Base-by-base conservation (phyloP, 2,113 vertebrate species). In the Variabilichromis moorii region DNA sequence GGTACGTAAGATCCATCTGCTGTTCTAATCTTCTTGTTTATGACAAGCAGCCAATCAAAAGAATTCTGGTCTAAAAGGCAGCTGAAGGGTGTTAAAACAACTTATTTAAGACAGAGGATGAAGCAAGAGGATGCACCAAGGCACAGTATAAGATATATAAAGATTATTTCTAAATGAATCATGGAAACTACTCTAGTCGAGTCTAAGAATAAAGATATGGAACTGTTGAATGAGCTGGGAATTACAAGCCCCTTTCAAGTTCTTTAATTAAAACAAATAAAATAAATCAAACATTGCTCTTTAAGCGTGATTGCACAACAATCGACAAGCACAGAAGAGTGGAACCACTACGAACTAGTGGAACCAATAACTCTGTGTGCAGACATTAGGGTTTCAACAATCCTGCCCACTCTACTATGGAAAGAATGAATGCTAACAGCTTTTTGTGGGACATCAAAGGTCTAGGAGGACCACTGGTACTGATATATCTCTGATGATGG, bases 401-500 rank as follows among this genome's bases (percentile, higher is more conserved):
- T 26, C 37, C 9, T 71, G 54, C 82, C 82, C 81, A 79, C 73
- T 42, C 86, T 59, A 71, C 12, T n/a, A 37, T 51, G 61, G 80
- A 84, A 82, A 83, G 54, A 88, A 85, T 17, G 47, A n/a, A 59
- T 55, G 79, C 16, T 55, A 86, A 89, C 33, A 59, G 47, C 24
- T 80, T 82, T n/a, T 61, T 76, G 76, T 57, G 53, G 54, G 31
- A 71, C 79, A 82, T 21, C 28, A 51, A 31, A 9, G 68, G 19
- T 51, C 57, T 42, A 31, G 42, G 9, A 81, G 26, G 55, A 61
- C 76, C 81, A 19, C 40, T 47, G 61, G 10, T 79, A 63, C 50
- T 78, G 79, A 82, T 81, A 78, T 79, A 85, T 83, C 83, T 80
- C 45, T 37, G 82, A 84, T 84, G 37, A 66, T 33, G 83, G 53